These are phyloP conservation scores for Lemur catta DNA, from an alignment of 2,797 vertebrate genomes.

Conservation along the genomic window DNA sequence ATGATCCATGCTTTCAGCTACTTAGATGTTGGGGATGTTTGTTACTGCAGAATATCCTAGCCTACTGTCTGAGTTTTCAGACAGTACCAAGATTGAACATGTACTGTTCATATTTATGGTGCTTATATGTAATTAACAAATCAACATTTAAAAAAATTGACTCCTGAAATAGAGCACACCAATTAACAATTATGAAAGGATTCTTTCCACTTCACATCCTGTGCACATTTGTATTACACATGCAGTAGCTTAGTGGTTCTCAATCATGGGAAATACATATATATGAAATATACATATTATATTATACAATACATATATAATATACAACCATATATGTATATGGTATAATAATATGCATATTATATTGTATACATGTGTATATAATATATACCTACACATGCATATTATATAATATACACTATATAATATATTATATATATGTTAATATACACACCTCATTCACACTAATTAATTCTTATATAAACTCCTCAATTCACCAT, in stretches of 20 bases:
- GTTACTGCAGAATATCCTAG: not conserved
- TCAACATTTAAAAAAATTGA: not conserved
- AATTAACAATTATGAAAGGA: not conserved
- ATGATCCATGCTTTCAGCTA: not conserved
- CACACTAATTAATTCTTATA: not conserved
- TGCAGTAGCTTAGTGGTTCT: not conserved
- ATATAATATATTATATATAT: not conserved
- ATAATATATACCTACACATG: too few species aligned
- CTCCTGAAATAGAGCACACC: not conserved
- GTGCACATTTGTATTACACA: not conserved
- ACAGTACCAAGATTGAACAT: not conserved
- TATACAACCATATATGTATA: not conserved
- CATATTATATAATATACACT: not conserved
- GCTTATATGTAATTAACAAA: not conserved
- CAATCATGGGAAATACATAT: not conserved
- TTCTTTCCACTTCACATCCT: not conserved
- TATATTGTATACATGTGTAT: too few species aligned
- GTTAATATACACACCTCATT: not conserved
- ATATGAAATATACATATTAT: not conserved
- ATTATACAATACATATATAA: not conserved
- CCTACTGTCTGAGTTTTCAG: not conserved
- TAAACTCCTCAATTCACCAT: not conserved
- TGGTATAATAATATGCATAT: not conserved
- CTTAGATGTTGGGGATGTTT: not conserved
- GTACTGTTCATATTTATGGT: not conserved